phyloP scores from a whole-genome alignment of 1,140 invertebrate genomes.

The Leptoteleia sp. region DNA sequence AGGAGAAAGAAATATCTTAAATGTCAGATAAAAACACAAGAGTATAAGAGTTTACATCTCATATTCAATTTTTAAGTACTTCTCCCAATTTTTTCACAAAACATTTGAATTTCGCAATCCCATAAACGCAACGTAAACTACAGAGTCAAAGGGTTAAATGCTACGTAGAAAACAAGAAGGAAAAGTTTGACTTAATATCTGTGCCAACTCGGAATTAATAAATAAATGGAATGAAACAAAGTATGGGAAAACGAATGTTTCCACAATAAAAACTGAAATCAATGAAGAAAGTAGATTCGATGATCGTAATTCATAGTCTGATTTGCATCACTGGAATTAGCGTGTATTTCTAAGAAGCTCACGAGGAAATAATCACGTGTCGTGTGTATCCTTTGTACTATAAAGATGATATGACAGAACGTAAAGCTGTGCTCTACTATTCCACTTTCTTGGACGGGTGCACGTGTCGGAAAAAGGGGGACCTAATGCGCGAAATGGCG shows the following conservation, averaged over 20 bases:
- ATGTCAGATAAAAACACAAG: too few species aligned
- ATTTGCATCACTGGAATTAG: constrained; percentile 24
- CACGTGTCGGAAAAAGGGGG: constrained; percentile 32
- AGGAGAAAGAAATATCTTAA: too few species aligned
- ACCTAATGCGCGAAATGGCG: constrained; percentile 43
- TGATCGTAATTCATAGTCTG: constrained; percentile 18
- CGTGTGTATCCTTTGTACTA: constrained; percentile 18
- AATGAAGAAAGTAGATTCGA: constrained; percentile 32
- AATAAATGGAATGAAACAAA: constrained; percentile 15
- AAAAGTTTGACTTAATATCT: too few species aligned
- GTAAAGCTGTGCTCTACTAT: constrained; percentile 39
- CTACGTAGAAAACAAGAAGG: too few species aligned
- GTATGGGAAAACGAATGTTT: constrained; percentile 2
- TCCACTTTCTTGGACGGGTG: constrained; percentile 52
- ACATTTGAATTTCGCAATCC: too few species aligned
- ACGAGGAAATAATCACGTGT: constrained; percentile 8
- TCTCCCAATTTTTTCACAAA: too few species aligned
- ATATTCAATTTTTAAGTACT: too few species aligned
- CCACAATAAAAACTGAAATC: background rate
- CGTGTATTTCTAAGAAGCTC: constrained; percentile 18
- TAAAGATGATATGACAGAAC: constrained; percentile 33
- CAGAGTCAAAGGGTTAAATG: too few species aligned
- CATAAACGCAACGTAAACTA: too few species aligned
- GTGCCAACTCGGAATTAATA: too few species aligned
- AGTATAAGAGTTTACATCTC: too few species aligned